Conservation (phyloP, 2,797 vertebrate species). For the Malurus leucopterus region DNA sequence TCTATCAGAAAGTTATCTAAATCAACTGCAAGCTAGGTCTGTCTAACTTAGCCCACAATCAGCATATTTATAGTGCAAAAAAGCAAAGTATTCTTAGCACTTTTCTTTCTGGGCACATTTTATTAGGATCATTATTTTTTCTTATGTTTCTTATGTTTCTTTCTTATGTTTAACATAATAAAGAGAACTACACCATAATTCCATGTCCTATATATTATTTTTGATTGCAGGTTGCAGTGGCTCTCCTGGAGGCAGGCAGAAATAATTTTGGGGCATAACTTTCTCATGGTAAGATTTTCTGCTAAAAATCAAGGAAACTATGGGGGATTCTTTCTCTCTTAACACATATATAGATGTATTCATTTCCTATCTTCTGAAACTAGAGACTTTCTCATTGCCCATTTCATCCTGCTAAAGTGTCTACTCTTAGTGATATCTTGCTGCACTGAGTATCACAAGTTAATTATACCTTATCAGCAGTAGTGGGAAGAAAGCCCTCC, state of each 20-base stretch:
- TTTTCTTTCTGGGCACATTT: neutral
- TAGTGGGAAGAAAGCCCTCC: neutral
- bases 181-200: neutral
- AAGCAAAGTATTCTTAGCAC: neutral
- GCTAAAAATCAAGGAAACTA: neutral
- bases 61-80: neutral
- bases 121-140: neutral
- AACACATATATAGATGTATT: neutral
- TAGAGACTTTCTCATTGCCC: neutral
- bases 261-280: neutral
- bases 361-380: neutral
- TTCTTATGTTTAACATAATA: neutral
- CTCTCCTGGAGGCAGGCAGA: neutral
- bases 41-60: neutral
- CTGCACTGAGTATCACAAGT: neutral
- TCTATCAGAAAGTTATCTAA: neutral
- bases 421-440: neutral
- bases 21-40: neutral
- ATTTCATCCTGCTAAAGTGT: neutral
- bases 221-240: neutral
- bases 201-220: neutral
- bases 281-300: neutral
- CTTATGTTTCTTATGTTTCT: neutral
- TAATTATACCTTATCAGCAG: neutral
- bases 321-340: neutral